Evolutionary conservation across 2,113 vertebrate genomes (phyloP), one percentile per base, ranked within the genome.

Genomic region (Thamnaconus septentrionalis): DNA sequence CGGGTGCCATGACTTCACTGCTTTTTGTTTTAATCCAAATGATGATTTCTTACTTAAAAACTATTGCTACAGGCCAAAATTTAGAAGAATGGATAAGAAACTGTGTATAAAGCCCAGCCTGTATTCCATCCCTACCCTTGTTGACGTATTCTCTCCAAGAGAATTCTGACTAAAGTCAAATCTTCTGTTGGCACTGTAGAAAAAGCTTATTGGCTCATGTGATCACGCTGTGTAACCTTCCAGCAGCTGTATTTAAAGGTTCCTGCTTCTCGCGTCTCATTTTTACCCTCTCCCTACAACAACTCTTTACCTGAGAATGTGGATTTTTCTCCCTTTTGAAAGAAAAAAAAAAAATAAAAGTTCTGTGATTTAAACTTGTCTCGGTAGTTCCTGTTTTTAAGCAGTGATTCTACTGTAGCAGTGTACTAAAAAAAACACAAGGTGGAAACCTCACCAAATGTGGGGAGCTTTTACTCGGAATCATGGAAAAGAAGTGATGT

Each of bases 1-100:
- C 88, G 86, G 92, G 92, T 93, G 93, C 90, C 90, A 93, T 93
- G 87, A 87, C 92, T 92, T 90, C 90, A 91, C 83, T 84, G 82
- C 73, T 82, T 91, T 93, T 90, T 76, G 82, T 91, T 93, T 90
- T 81, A 82, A 88, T 88, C 85, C 88, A 88, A 82, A 87, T 79
- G 85, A 66, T 82, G 86, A 89, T 90, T 88, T 83, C 73, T 68
- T 84, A 75, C 69, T 85, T 86, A 46, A 64, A 75, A 82, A 81
- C 66, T 87, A 59, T 89, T 84, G 81, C 87, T 89, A 80, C 89
- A 87, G 87, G 87, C 84, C 85, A 87, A 83, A 84, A 69, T 46
- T 61, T 68, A 70, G 62, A 71, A 64, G 40, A 76, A 77, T 84
- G 53, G 58, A 56, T 86, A 76, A 66, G 63, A 75, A 81, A 83